Evolutionary conservation across 2,888 invertebrate species (phyloP).

Genomic region (Stramonita haemastoma): DNA sequence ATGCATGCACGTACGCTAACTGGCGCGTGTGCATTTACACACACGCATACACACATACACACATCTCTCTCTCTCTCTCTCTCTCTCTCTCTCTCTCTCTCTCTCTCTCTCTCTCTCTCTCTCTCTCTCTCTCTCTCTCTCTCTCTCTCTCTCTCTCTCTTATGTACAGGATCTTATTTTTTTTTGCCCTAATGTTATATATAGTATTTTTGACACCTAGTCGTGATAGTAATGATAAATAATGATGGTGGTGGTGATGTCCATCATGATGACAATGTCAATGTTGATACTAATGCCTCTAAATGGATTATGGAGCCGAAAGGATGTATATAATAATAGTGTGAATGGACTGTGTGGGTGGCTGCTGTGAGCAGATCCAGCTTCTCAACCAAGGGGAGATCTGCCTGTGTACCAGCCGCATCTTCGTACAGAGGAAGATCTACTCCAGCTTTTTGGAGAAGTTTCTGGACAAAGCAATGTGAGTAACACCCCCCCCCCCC

Average conservation of each 20-base stretch:
- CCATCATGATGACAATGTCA: not conserved
- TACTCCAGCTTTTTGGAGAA: conserved; percentile 78
- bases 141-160: too few relatives aligned
- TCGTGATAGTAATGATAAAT: too few relatives aligned
- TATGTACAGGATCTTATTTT: too few relatives aligned
- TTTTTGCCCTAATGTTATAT: too few relatives aligned
- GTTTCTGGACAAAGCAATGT: conserved; percentile 76
- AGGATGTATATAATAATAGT: not conserved
- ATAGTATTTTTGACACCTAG: too few relatives aligned
- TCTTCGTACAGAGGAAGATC: conserved; percentile 79
- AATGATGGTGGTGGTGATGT: not conserved
- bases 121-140: too few relatives aligned
- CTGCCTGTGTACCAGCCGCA: conserved; percentile 80
- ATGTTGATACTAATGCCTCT: not conserved
- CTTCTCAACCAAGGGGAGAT: conserved; percentile 81
- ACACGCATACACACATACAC: not conserved
- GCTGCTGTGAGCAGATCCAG: conserved; percentile 75
- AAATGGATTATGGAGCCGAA: not conserved
- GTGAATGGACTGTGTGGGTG: not conserved
- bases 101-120: too few relatives aligned
- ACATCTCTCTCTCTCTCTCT: too few relatives aligned
- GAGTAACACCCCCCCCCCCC: conserved; percentile 42
- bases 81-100: too few relatives aligned
- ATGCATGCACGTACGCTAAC: not conserved
- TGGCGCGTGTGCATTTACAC: not conserved